Conservation (phyloP, 2,888 invertebrate species). For the Tiphia femorata region DNA sequence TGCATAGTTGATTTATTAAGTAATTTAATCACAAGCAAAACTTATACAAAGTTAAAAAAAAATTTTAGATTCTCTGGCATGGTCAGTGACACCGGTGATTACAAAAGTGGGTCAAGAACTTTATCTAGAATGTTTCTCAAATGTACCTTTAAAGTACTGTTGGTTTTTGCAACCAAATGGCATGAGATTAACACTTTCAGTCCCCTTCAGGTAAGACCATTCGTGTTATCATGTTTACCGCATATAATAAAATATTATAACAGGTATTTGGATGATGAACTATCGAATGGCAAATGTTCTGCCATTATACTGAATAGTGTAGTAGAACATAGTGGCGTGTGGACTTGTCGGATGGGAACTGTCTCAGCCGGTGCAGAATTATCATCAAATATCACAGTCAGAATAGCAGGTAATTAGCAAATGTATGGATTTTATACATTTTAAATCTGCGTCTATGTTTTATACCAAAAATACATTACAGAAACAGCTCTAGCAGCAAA, state of each 20-base stretch:
- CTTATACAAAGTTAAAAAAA: too few relatives aligned
- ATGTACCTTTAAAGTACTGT: conserved; percentile 68
- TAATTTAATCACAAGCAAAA: too few relatives aligned
- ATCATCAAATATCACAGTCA: conserved; percentile 62
- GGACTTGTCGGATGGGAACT: conserved; percentile 72
- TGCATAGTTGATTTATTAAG: too few relatives aligned
- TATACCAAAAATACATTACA: conserved; percentile 15
- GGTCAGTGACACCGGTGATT: conserved; percentile 8
- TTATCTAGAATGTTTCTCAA: conserved; percentile 65
- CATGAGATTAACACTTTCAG: too few relatives aligned
- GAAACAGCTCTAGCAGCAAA: conserved; percentile 64
- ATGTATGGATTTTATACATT: not conserved
- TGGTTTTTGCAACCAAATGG: conserved; percentile 71
- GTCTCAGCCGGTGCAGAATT: conserved; percentile 66
- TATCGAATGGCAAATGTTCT: conserved; percentile 67
- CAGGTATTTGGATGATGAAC: not conserved
- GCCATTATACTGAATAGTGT: conserved; percentile 67
- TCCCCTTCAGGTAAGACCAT: too few relatives aligned
- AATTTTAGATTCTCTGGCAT: too few relatives aligned
- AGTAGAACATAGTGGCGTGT: conserved; percentile 65
- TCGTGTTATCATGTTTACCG: too few relatives aligned
- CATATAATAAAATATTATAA: too few relatives aligned
- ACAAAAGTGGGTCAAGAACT: conserved; percentile 45
- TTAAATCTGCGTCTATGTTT: not conserved
- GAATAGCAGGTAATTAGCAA: conserved; percentile 66